Evolutionary conservation across 2,113 vertebrate species (phyloP).

Genomic region (Pyxicephalus adspersus): DNA sequence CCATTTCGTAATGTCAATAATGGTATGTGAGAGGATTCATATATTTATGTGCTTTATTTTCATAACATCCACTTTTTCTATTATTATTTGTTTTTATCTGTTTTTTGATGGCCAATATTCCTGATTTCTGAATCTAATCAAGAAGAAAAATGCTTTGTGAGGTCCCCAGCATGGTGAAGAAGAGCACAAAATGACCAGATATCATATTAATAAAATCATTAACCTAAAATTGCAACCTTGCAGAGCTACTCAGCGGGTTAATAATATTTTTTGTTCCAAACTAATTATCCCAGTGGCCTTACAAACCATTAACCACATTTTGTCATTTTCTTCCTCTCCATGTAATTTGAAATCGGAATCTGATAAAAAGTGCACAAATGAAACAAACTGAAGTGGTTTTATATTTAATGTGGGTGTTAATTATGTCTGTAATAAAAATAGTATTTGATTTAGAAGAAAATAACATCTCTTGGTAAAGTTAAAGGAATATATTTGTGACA

Average conservation of each 20-base stretch:
- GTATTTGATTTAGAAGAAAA: slow-evolving; percentile 10
- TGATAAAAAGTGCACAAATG: slow-evolving; percentile 19
- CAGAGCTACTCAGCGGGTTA: neutral
- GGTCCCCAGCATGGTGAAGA: neutral
- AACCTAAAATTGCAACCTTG: slow-evolving; percentile 39
- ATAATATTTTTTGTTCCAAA: slow-evolving; percentile 10
- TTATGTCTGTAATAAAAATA: slow-evolving; percentile 37
- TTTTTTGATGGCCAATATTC: neutral
- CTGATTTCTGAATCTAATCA: neutral
- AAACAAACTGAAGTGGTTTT: slow-evolving; percentile 30
- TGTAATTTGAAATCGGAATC: slow-evolving; percentile 19
- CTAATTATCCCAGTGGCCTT: slow-evolving; percentile 39
- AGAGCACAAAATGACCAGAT: slow-evolving; percentile 2
- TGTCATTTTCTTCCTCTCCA: slow-evolving; percentile 32
- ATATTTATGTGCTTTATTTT: no score
- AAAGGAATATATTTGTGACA: neutral
- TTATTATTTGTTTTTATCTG: no score
- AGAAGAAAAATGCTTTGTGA: neutral
- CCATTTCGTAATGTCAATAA: no score
- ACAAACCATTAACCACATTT: slow-evolving; percentile 44
- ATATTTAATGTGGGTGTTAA: slow-evolving; percentile 29
- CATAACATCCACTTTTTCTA: no score
- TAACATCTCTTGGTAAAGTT: neutral
- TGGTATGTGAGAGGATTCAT: no score
- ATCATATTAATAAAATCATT: slow-evolving; percentile 44